Conservation (phyloP, 1,140 invertebrate genomes). For the Diabrotica undecimpunctata region DNA sequence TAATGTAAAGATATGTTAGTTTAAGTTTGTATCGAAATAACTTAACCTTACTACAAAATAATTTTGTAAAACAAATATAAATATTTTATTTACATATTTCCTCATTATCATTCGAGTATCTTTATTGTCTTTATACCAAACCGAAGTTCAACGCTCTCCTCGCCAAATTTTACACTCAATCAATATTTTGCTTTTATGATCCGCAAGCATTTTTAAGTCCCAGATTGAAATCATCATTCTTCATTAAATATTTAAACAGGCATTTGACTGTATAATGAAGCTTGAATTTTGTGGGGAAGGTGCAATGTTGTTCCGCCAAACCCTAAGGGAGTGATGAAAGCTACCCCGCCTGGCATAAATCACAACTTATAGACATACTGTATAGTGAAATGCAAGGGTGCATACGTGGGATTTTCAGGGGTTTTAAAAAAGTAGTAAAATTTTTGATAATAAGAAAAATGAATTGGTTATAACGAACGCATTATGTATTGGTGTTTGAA, state of each 20-base stretch:
- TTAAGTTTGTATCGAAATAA: no score
- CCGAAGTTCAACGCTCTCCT: neutral
- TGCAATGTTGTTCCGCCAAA: slow-evolving; percentile 28
- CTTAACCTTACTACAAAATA: no score
- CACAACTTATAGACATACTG: slow-evolving; percentile 29
- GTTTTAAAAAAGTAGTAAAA: no score
- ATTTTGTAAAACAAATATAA: no score
- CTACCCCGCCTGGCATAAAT: slow-evolving; percentile 38
- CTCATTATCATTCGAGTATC: no score
- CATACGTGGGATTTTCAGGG: no score
- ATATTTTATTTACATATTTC: no score
- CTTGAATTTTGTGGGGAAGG: slow-evolving; percentile 37
- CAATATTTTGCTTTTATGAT: slow-evolving; percentile 5
- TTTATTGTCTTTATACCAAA: no score
- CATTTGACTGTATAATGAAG: slow-evolving; percentile 47
- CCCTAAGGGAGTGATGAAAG: slow-evolving; percentile 36
- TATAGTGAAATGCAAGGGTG: neutral
- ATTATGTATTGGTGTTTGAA: no score
- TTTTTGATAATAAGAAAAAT: no score
- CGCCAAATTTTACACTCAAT: neutral
- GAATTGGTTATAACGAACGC: no score
- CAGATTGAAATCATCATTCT: slow-evolving; percentile 47
- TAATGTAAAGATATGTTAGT: no score
- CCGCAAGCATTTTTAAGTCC: slow-evolving; percentile 12
- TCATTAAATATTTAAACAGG: slow-evolving; percentile 47